A percentile compares a stretch with the other conserved stretches of the same genome.
phyloP scores from a whole-genome alignment of 2,888 invertebrate genomes.

The Hoplodrina blanda region DNA sequence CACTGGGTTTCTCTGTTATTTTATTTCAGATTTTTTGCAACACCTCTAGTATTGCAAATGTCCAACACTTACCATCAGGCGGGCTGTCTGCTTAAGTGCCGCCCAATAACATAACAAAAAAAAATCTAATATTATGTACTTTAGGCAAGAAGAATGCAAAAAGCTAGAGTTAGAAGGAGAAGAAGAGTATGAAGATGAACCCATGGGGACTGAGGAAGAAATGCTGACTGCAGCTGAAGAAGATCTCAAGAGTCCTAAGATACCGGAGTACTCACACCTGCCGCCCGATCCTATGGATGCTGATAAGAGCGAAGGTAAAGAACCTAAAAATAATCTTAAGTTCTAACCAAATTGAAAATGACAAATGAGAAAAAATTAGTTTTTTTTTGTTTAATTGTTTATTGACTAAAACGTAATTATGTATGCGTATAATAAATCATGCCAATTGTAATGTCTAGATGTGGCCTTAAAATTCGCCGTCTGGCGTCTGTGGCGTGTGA shows the following conservation, averaged over 20 bases:
- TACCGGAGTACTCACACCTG: constrained; percentile 84
- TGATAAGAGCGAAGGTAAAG: constrained; percentile 61
- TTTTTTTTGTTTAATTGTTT: too few relatives aligned
- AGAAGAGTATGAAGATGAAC: constrained; percentile 57
- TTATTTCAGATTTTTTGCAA: not conserved
- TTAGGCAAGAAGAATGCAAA: constrained; percentile 72
- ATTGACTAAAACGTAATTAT: too few relatives aligned
- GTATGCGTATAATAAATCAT: too few relatives aligned
- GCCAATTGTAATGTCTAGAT: too few relatives aligned
- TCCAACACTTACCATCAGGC: too few relatives aligned
- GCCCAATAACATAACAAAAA: not conserved
- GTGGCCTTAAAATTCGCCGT: too few relatives aligned
- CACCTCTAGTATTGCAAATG: not conserved
- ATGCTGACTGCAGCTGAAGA: constrained; percentile 68
- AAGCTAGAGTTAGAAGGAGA: constrained; percentile 75
- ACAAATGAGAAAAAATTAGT: too few relatives aligned
- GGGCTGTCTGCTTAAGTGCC: not conserved
- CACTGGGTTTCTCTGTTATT: not conserved
- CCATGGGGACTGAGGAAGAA: constrained; percentile 60
- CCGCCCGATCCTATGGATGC: constrained; percentile 82
- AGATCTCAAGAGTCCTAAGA: constrained; percentile 80
- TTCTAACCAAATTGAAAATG: too few relatives aligned
- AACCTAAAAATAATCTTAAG: too few relatives aligned
- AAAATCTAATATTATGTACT: constrained; percentile 1
- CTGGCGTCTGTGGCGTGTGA: too few relatives aligned